A percentile compares a stretch with the other conserved stretches of the same genome.
phyloP scores from a whole-genome alignment of 2,797 vertebrate species.

The Sebastes nivosus region DNA sequence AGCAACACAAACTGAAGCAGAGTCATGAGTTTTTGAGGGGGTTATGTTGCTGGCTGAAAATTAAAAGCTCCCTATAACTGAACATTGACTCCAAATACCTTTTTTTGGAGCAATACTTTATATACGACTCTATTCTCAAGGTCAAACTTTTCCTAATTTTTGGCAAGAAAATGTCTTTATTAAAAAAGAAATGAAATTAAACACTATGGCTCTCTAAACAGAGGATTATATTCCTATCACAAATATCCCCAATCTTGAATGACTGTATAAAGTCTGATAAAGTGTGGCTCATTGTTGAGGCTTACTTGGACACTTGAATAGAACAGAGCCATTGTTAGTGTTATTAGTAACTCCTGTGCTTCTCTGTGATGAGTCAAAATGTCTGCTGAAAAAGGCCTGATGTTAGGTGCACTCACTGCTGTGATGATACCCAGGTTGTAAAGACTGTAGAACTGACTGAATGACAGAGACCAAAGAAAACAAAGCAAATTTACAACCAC shows the following conservation, averaged over 20 bases:
- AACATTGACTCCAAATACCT: not conserved
- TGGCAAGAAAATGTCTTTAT: not conserved
- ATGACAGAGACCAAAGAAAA: not conserved
- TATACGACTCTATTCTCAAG: not conserved
- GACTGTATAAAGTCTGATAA: not conserved
- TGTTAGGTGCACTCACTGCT: not conserved
- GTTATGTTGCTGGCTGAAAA: not conserved
- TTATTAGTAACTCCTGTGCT: rapidly evolving
- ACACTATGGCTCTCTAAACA: not conserved
- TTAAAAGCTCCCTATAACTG: not conserved
- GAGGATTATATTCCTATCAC: not conserved
- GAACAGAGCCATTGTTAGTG: not conserved
- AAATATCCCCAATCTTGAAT: not conserved
- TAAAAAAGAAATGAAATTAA: rapidly evolving
- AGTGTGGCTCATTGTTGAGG: not conserved
- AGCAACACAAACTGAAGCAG: not conserved
- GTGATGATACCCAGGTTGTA: not conserved
- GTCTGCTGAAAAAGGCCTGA: not conserved
- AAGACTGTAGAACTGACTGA: not conserved
- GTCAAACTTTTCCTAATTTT: not conserved
- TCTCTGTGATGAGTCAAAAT: not conserved
- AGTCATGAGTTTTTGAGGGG: not conserved
- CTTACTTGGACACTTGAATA: not conserved
- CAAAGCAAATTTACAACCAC: not conserved
- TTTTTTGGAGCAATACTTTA: not conserved